Evolutionary conservation across 2,797 vertebrate genomes (phyloP), one percentile per base, ranked within the genome.

Genomic region (Lithobates sylvaticus): DNA sequence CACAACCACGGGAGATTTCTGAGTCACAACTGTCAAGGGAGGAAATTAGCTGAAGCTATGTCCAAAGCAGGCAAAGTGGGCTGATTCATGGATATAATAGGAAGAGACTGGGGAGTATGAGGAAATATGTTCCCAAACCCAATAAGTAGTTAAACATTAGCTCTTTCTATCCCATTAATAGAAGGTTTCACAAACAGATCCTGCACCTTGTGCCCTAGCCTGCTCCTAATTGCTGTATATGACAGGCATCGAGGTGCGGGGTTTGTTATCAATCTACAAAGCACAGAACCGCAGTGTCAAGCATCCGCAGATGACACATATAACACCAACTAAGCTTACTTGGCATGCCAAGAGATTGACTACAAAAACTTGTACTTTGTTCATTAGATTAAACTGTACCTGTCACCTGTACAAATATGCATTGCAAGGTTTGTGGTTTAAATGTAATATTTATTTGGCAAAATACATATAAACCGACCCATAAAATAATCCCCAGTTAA

Each of bases 21-120:
- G 47, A 84, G 47, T 78, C 75, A 84, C 67, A 61, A 58, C 47
- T 69, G 29, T 76, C 61, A 76, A 39, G 10, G 10, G 83, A 76
- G 67, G 29, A 29, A 77, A 70, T 74, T 67, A 83, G 5, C 3
- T 34, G 32, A 32, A 70, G 16, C 36, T 70, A 78, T 64, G 65
- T 67, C 65, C 70, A 82, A 74, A 76, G 23, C 16, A 54, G 39
- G 29, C 27, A 69, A 76, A 29, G 67, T 70, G 32, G 29, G 42
- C 15, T 16, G 42, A 77, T 68, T 15, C 58, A 61, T 72, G 39
- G 27, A 47, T 34, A 36, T 65, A 47, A 47, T 65, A 47, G 58
- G 15, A 44, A 70, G 32, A 34, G 65, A 84, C 34, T 21, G 16
- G 74, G 27, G 27, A 61, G 3, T 13, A 16, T n/a, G 6, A 67